Percentiles rank a stretch among this genome's conserved stretches.
These are phyloP conservation scores for Propithecus perrieri DNA, from an alignment of 2,797 vertebrate genomes.

Conservation along the genomic window DNA sequence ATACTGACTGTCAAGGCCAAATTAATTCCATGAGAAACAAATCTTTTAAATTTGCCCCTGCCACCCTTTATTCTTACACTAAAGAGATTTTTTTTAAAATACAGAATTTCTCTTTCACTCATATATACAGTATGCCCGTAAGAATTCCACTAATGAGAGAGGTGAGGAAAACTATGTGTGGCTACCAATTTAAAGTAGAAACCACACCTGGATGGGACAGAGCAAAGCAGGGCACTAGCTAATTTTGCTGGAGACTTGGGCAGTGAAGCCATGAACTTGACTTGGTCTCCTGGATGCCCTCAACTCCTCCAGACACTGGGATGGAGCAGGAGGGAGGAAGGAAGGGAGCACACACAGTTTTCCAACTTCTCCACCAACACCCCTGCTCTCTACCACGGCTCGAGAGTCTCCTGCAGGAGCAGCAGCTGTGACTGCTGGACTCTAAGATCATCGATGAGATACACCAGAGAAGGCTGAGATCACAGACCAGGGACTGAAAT, in stretches of 20 bases:
- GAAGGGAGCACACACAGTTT: rapidly evolving
- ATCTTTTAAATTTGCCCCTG: background rate
- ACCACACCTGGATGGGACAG: background rate
- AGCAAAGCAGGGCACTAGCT: background rate
- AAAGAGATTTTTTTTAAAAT: background rate
- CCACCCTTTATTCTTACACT: background rate
- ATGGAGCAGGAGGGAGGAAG: background rate
- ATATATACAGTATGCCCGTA: background rate
- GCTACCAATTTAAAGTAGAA: background rate
- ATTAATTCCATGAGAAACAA: conserved; percentile 16
- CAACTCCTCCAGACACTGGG: background rate
- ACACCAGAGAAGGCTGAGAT: background rate
- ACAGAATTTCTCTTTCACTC: background rate
- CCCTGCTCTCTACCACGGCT: background rate
- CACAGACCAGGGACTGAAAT: background rate
- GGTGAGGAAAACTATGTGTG: background rate
- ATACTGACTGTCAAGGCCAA: conserved; percentile 15
- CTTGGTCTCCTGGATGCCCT: background rate
- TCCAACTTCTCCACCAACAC: background rate
- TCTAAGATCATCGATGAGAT: background rate
- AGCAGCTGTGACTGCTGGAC: background rate
- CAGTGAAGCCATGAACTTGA: background rate
- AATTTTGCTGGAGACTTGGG: background rate
- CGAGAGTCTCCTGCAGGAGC: background rate
- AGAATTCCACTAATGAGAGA: background rate